Base-by-base conservation (phyloP, 2,113 vertebrate genomes). In the Daubentonia madagascariensis region DNA sequence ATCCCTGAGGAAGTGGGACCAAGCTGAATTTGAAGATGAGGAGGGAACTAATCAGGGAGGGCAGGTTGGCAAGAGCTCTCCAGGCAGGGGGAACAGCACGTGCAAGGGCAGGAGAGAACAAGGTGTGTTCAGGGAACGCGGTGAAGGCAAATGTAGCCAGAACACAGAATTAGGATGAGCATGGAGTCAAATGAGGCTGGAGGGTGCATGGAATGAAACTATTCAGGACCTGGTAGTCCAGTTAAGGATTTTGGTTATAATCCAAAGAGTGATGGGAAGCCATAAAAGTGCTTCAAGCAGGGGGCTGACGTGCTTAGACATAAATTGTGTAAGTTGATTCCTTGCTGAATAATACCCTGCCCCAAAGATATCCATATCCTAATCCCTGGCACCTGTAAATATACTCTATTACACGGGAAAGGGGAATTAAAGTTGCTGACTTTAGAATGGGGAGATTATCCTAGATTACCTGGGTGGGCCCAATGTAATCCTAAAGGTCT, bases 171-270 rank as follows among this genome's bases (percentile, higher is more conserved):
- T 17, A 61, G n/a, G 57, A 17, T 2, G 28, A 30, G 35, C 23
- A 8, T 0, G 22, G 70, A 32, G 52, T 0, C 3, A 8, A 54
- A 0, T 1, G 73, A 40, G 16, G 45, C 5, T 23, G 30, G 43
- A 67, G 16, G 23, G 45, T 7, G 25, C 5, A 4, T 0, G 23
- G 45, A 14, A 50, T 10, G n/a, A 30, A 73, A 14, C 13, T 30
- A 0, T 8, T 61, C 50, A 4, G n/a, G 32, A 25, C n/a, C 67
- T n/a, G 6, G 23, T 6, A 11, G n/a, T 45, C 75, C 25, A 30
- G 0, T 9, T 1, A 32, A 17, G 43, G 50, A 40, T 32, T 75
- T 61, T 25, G 76, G 65, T 16, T 17, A 4, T 28, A 13, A 50
- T 18, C 50, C 50, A 13, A 43, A 54, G 32, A 73, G 30, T 0